Percentiles rank a stretch among this genome's conserved stretches.
Evolutionary conservation across 2,888 invertebrate genomes (phyloP).

Genomic region (Diloba caeruleocephala): DNA sequence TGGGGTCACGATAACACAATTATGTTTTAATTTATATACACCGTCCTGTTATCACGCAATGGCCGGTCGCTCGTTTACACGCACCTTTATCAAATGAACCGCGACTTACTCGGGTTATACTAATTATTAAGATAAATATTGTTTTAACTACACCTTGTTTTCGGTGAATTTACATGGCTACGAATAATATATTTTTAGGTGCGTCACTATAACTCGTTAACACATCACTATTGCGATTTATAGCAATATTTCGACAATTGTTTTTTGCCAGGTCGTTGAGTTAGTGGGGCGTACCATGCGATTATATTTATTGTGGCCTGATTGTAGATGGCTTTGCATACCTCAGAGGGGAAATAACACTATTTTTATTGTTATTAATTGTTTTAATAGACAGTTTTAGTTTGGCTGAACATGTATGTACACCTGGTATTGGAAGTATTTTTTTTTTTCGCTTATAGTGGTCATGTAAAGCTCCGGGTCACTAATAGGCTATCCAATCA

Average conservation of each 20-base stretch:
- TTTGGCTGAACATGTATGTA: too few species aligned
- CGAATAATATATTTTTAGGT: conserved; percentile 68
- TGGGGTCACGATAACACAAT: conserved; percentile 88
- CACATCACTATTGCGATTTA: conserved; percentile 63
- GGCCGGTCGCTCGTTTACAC: conserved; percentile 72
- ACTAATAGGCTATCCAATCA: too few species aligned
- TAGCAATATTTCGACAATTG: conserved; percentile 55
- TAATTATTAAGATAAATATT: conserved; percentile 89
- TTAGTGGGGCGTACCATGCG: conserved; percentile 48
- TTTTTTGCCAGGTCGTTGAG: conserved; percentile 53
- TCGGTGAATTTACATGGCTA: conserved; percentile 75
- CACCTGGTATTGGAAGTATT: too few species aligned
- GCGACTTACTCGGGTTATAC: conserved; percentile 81
- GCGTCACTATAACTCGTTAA: conserved; percentile 64
- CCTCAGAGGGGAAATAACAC: conserved; percentile 23
- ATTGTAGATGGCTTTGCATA: conserved; percentile 47
- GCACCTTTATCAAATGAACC: conserved; percentile 84
- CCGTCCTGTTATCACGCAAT: conserved; percentile 81
- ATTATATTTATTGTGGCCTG: conserved; percentile 42
- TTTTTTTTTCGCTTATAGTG: too few species aligned
- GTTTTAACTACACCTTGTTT: conserved; percentile 83
- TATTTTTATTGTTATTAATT: conserved; percentile 4
- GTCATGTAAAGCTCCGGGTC: too few species aligned
- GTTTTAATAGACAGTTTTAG: background rate
- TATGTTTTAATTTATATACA: conserved; percentile 89